phyloP scores from a whole-genome alignment of 2,113 vertebrate genomes.

The Alaudala cheleensis region DNA sequence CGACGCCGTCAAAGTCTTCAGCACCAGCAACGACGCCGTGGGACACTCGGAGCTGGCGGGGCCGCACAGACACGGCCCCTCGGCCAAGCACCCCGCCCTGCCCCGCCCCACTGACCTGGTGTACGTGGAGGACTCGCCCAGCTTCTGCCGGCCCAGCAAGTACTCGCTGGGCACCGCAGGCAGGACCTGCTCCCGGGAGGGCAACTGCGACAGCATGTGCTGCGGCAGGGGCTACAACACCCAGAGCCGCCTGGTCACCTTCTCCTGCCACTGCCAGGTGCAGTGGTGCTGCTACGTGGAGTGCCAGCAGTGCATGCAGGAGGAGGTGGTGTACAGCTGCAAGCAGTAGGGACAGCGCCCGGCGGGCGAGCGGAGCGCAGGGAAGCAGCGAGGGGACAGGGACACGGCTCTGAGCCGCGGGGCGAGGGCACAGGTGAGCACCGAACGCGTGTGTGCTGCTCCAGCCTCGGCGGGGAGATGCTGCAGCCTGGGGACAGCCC shows the following conservation, averaged over 20 bases:
- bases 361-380: not conserved
- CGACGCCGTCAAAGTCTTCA: slow-evolving; percentile 86
- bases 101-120: slow-evolving; percentile 86
- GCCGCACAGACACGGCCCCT: slow-evolving; percentile 67
- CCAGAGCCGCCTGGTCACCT: slow-evolving; percentile 88
- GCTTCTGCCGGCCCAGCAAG: slow-evolving; percentile 92
- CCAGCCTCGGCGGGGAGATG: not conserved
- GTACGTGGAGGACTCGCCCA: slow-evolving; percentile 95
- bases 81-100: slow-evolving; percentile 30
- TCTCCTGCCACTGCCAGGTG: slow-evolving; percentile 97
- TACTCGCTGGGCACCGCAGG: slow-evolving; percentile 90
- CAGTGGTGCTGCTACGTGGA: slow-evolving; percentile 99
- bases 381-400: not conserved
- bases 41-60: slow-evolving; percentile 86
- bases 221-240: slow-evolving; percentile 97
- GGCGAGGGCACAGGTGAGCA: not conserved
- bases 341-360: slow-evolving; percentile 75
- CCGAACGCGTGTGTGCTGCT: not conserved
- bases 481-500: not conserved
- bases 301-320: slow-evolving; percentile 92
- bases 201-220: slow-evolving; percentile 93
- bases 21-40: slow-evolving; percentile 89
- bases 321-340: slow-evolving; percentile 96
- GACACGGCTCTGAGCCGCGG: not conserved
- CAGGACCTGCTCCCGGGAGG: slow-evolving; percentile 88